Percentiles rank a stretch among this genome's conserved stretches.
phyloP scores from a whole-genome alignment of 2,888 invertebrate genomes.

The Syrista parreyssii region DNA sequence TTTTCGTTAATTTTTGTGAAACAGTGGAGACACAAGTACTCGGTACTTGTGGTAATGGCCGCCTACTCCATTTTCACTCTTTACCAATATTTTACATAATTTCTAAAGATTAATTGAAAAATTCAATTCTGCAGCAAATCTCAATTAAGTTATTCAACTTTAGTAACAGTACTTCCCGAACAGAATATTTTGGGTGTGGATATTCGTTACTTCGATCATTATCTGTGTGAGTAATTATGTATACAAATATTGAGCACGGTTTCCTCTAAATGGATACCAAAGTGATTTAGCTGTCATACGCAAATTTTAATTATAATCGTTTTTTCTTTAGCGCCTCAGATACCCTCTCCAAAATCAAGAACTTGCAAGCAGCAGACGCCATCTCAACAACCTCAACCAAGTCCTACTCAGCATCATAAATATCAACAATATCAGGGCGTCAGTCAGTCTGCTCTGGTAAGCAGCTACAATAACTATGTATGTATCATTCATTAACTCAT shows the following conservation, averaged over 20 bases:
- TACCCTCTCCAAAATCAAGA: constrained; percentile 72
- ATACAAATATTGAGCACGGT: not conserved
- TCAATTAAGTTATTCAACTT: not conserved
- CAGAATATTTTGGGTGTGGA: not conserved
- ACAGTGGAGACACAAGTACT: not conserved
- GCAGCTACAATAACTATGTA: constrained; percentile 61
- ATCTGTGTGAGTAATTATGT: not conserved
- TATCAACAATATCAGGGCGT: constrained; percentile 69
- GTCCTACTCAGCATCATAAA: constrained; percentile 71
- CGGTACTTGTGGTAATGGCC: not conserved
- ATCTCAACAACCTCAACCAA: constrained; percentile 69
- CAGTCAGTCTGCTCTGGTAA: constrained; percentile 66
- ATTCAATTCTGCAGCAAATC: not conserved
- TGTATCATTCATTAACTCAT: constrained; percentile 59
- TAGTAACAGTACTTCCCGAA: not conserved
- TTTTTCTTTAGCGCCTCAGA: constrained; percentile 67
- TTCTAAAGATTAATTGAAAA: not conserved
- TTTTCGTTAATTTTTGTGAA: not conserved
- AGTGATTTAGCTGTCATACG: not conserved
- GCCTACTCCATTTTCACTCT: not conserved
- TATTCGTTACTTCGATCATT: not conserved
- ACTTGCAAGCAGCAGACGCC: constrained; percentile 68
- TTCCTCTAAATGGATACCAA: not conserved
- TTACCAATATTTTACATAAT: not conserved
- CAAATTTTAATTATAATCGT: constrained; percentile 7